phyloP scores from a whole-genome alignment of 2,113 vertebrate species.

The Oncorhynchus nerka region DNA sequence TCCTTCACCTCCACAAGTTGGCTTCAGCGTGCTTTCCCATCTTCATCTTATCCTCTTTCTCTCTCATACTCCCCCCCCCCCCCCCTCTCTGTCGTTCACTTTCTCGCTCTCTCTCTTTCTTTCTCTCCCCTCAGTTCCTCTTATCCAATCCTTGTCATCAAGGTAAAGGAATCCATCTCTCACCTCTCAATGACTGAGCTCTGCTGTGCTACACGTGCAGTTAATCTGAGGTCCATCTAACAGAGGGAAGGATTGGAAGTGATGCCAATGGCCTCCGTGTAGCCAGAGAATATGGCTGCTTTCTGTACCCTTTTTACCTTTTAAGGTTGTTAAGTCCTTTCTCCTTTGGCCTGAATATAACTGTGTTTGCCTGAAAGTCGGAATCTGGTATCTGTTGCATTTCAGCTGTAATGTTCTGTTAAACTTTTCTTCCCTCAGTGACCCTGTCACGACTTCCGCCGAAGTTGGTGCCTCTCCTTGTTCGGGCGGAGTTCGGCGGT shows the following conservation, averaged over 20 bases:
- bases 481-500: too few relatives aligned
- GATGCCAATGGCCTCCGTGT: slow-evolving; percentile 22
- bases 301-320: not conserved
- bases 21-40: slow-evolving; percentile 1
- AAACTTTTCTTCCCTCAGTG: not conserved
- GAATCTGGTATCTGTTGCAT: slow-evolving; percentile 23
- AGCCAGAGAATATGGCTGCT: slow-evolving; percentile 10
- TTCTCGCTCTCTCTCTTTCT: not conserved
- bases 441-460: not conserved
- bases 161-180: slow-evolving; percentile 57
- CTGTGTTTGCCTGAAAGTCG: slow-evolving; percentile 10
- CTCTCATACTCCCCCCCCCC: slow-evolving; percentile 2
- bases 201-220: slow-evolving; percentile 52
- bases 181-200: slow-evolving; percentile 22
- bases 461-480: too few relatives aligned
- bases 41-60: not conserved
- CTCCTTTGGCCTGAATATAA: slow-evolving; percentile 12
- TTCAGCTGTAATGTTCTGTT: not conserved
- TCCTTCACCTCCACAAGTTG: slow-evolving; percentile 9
- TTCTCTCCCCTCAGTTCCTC: slow-evolving; percentile 5
- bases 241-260: not conserved
- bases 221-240: slow-evolving; percentile 53
- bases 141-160: slow-evolving; percentile 43
- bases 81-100: not conserved
- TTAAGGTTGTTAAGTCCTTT: not conserved